A percentile compares a stretch with the other conserved stretches of the same genome.
These are phyloP conservation scores for Cephonodes hylas DNA, from an alignment of 2,888 invertebrate genomes.

Conservation along the genomic window DNA sequence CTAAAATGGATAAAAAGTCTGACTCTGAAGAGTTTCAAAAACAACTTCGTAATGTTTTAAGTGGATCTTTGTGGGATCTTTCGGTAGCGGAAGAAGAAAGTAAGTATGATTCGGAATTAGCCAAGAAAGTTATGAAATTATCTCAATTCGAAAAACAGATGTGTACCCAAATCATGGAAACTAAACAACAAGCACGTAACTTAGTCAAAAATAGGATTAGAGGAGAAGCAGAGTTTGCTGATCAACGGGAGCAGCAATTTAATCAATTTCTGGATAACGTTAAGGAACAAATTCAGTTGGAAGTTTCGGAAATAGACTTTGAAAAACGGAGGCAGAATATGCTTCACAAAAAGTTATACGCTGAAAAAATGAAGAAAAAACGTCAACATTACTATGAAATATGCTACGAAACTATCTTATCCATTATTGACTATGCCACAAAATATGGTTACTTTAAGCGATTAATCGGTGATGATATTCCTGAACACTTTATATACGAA, in stretches of 20 bases:
- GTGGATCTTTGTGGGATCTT: constrained; percentile 77
- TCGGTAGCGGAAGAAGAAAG: constrained; percentile 76
- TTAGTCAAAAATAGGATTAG: constrained; percentile 77
- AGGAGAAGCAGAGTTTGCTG: constrained; percentile 73
- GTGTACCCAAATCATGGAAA: constrained; percentile 82
- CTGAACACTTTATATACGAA: constrained; percentile 72
- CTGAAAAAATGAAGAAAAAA: constrained; percentile 75
- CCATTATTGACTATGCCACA: constrained; percentile 78
- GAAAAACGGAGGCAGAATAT: constrained; percentile 75
- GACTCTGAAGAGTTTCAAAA: constrained; percentile 73
- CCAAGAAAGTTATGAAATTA: constrained; percentile 81
- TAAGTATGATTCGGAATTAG: constrained; percentile 73
- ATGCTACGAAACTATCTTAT: constrained; percentile 76
- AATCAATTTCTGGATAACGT: constrained; percentile 67
- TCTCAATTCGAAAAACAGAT: constrained; percentile 85
- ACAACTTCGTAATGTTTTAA: constrained; percentile 71
- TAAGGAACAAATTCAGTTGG: constrained; percentile 68
- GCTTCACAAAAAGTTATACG: constrained; percentile 78
- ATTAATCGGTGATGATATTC: constrained; percentile 64
- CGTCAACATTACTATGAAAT: constrained; percentile 69
- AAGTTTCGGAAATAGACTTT: constrained; percentile 73
- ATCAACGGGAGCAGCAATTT: constrained; percentile 73
- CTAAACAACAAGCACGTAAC: constrained; percentile 80
- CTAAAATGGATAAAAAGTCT: constrained; percentile 59
- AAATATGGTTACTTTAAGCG: constrained; percentile 74